Conservation (phyloP, 2,113 vertebrate genomes). For the Stercorarius parasiticus region DNA sequence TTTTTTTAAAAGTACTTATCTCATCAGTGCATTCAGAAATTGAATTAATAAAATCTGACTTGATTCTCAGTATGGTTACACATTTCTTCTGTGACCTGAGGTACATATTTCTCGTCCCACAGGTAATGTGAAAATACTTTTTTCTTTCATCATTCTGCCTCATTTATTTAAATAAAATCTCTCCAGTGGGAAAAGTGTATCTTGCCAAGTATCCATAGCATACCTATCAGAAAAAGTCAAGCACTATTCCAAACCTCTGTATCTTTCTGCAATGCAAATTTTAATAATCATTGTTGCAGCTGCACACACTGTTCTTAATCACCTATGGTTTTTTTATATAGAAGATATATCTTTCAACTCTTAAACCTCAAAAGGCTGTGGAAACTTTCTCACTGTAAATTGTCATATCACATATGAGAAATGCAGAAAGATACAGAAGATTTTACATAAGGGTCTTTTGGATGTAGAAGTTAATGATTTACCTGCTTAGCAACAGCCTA, state of each 20-base stretch:
- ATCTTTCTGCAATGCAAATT: neutral
- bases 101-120: neutral
- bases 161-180: neutral
- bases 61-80: neutral
- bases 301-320: neutral
- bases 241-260: neutral
- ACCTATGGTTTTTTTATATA: neutral
- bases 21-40: neutral
- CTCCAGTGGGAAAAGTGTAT: neutral
- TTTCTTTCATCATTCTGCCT: neutral
- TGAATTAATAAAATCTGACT: neutral
- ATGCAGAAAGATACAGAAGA: neutral
- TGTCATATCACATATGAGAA: neutral
- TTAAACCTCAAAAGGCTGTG: neutral
- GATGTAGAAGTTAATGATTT: neutral
- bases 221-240: neutral
- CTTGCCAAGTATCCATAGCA: neutral
- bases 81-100: neutral
- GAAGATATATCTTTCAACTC: neutral
- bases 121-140: neutral
- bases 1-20: neutral
- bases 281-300: neutral
- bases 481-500: neutral
- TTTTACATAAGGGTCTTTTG: neutral
- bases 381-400: neutral